phyloP scores from a whole-genome alignment of 2,797 vertebrate genomes.

The Dendrocincla fuliginosa region DNA sequence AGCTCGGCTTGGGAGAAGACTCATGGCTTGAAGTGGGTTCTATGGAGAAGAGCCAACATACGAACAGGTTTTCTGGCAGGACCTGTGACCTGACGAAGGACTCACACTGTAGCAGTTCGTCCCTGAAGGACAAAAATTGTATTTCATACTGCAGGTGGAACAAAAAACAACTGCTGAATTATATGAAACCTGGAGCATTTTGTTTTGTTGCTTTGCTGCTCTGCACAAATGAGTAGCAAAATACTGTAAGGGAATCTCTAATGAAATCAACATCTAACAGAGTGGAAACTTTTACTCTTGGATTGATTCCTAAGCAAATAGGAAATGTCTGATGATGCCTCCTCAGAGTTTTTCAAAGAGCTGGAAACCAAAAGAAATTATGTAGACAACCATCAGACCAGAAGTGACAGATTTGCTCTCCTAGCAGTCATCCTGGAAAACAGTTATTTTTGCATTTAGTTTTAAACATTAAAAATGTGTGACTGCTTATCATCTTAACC shows the following conservation, averaged over 20 bases:
- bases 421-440: background rate
- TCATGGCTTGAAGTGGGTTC: background rate
- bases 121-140: background rate
- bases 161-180: background rate
- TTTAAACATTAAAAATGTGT: background rate
- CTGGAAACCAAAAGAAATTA: background rate
- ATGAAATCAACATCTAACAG: background rate
- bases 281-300: background rate
- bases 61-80: background rate
- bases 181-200: background rate
- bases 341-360: conserved; percentile 1
- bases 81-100: background rate
- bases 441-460: background rate
- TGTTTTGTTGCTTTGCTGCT: background rate
- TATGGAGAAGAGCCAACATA: background rate
- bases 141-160: background rate
- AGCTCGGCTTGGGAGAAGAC: rapidly evolving
- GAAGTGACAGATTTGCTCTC: background rate
- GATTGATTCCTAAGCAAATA: conserved; percentile 17
- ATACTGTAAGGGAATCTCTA: background rate
- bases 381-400: background rate
- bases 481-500: background rate
- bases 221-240: background rate
- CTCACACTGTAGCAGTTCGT: background rate
- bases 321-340: background rate